These are phyloP conservation scores for Ameiurus melas DNA, from an alignment of 2,113 vertebrate genomes.

Conservation along the genomic window DNA sequence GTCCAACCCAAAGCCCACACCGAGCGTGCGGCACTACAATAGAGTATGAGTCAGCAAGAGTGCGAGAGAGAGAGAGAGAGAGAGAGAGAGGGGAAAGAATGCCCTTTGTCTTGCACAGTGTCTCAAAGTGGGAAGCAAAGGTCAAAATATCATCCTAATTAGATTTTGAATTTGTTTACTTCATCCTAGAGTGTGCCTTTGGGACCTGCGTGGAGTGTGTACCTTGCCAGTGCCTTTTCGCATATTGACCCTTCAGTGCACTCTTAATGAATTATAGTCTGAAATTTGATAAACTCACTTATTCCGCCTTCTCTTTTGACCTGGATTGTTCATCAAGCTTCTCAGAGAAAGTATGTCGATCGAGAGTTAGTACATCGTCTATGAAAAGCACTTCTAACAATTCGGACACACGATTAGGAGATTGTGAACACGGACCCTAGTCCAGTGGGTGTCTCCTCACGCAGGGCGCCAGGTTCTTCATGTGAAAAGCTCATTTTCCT, in stretches of 20 bases:
- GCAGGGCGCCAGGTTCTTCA: not conserved
- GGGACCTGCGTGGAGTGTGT: not conserved
- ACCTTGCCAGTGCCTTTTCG: too few species aligned
- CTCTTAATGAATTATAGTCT: not conserved
- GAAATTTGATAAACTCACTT: not conserved
- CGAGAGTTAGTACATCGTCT: not conserved
- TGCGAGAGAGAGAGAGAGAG: not conserved
- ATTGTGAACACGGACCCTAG: not conserved
- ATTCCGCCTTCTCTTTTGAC: not conserved
- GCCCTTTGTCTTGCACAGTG: constrained; percentile 3
- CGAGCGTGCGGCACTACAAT: not conserved
- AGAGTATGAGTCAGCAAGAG: not conserved
- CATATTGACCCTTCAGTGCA: not conserved
- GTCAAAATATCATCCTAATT: constrained; percentile 10
- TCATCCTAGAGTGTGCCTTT: not conserved
- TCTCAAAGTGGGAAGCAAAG: not conserved
- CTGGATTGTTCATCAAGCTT: not conserved
- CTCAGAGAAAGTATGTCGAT: not conserved
- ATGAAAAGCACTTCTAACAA: not conserved
- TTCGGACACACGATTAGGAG: not conserved
- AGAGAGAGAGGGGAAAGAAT: not conserved
- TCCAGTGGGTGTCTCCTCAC: not conserved
- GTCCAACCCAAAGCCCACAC: constrained; percentile 2
- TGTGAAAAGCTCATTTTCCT: not conserved
- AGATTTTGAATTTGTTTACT: not conserved